A percentile compares a stretch with the other conserved stretches of the same genome.
phyloP scores from a whole-genome alignment of 2,113 vertebrate species.

The Drymodes brunneopygia region DNA sequence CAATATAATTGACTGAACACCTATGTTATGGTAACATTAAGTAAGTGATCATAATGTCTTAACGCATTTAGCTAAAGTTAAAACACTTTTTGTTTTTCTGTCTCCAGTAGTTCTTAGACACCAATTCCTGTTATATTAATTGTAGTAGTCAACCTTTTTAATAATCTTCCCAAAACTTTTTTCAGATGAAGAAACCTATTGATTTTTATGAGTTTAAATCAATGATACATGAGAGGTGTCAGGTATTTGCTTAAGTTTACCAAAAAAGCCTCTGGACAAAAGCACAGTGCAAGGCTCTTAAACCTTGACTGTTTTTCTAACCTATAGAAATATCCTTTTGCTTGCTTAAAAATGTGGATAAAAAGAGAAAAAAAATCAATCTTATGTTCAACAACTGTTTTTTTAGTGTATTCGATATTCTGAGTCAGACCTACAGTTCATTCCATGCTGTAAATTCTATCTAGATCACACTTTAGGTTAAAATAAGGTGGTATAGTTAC shows the following conservation, averaged over 20 bases:
- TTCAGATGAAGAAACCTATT: background rate
- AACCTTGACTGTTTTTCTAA: background rate
- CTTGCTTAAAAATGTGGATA: background rate
- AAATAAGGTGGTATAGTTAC: background rate
- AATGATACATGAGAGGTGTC: background rate
- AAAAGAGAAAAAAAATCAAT: background rate
- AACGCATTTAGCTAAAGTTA: background rate
- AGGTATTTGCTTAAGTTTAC: background rate
- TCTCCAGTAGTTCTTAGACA: background rate
- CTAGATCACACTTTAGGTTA: background rate
- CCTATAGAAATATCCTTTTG: background rate
- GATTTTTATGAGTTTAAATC: background rate
- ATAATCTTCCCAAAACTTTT: background rate
- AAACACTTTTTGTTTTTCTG: background rate
- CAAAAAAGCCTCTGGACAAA: background rate
- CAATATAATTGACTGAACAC: background rate
- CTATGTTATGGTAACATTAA: background rate
- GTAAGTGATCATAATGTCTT: background rate
- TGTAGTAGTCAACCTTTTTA: background rate
- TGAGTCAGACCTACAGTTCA: background rate
- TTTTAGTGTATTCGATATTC: background rate
- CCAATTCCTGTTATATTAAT: background rate
- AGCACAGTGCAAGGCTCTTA: background rate
- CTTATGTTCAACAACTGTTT: background rate
- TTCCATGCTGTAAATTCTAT: background rate